These are phyloP conservation scores for Sterna hirundo DNA, from an alignment of 2,113 vertebrate species.

Conservation along the genomic window DNA sequence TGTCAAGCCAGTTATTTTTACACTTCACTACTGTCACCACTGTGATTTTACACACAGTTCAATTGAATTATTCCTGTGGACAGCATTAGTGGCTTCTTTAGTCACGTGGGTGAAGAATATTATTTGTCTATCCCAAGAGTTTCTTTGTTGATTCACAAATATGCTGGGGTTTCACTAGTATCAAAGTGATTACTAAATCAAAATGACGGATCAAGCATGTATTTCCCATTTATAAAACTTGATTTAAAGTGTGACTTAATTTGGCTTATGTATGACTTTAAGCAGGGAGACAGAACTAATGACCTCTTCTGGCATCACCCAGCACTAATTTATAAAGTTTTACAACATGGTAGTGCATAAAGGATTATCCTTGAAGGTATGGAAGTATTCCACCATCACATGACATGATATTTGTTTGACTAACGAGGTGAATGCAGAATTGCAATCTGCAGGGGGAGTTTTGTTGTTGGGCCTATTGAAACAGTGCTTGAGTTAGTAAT, in stretches of 20 bases:
- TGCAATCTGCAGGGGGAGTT: background rate
- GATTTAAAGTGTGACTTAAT: background rate
- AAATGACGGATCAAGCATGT: background rate
- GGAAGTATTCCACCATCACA: background rate
- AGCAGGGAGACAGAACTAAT: background rate
- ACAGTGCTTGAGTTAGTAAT: rapidly evolving
- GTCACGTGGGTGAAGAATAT: background rate
- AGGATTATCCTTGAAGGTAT: background rate
- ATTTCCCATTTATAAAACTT: background rate
- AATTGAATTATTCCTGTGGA: background rate
- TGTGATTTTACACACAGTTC: background rate
- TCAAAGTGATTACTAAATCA: background rate
- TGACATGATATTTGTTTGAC: background rate
- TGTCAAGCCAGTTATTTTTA: background rate
- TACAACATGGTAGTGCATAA: background rate
- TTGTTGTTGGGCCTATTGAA: background rate
- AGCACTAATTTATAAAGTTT: background rate
- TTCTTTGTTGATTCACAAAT: background rate
- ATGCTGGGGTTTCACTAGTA: background rate
- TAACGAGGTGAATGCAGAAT: background rate
- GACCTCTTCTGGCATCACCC: background rate
- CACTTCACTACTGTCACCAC: background rate
- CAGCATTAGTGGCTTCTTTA: background rate
- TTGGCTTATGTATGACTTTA: background rate
- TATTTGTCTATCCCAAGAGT: background rate